Base-by-base conservation (phyloP, 2,797 vertebrate species). In the Poeciliopsis turneri region DNA sequence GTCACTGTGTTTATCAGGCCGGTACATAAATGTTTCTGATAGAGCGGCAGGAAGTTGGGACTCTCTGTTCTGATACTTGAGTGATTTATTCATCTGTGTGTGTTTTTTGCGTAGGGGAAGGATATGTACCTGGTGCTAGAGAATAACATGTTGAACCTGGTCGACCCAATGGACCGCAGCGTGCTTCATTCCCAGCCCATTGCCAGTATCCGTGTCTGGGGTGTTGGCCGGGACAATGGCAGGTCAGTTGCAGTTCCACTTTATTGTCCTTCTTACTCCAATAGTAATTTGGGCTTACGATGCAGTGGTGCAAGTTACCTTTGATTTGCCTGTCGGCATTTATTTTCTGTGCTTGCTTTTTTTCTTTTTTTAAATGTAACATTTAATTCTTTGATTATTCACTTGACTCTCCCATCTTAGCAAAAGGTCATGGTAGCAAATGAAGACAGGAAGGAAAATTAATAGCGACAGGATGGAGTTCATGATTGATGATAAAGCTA, bases 41-140 rank as follows among this genome's bases (percentile, higher is more conserved):
- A 12, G 5, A 5, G 23, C 51, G 74, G 41, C 61, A 78, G 76
- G 83, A 87, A 87, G 82, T 82, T 23, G 83, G 23, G 3, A 66
- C 73, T 47, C 25, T 43, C 45, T 82, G 45, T 78, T 81, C 84
- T 70, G 85, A 78, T n/a, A 64, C 80, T 30, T 84, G 36, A 90
- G 81, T 46, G 25, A 74, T 80, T 55, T 83, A 4, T 85, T 61
- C 82, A 25, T 82, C 61, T 82, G 36, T 76, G 64, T 79, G 53
- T 83, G 45, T 80, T 70, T 77, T 85, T 85, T 76, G n/a, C 79
- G 43, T 90, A 99, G 98, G 98, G 98, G 28, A 99, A 99, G 78
- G 98, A 99, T 94, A 99, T 99, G 98, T 99, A 97, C 91, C 96
- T 99, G 78, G 92, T 97, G 79, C 92, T 99, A 95, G 98, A 99